phyloP scores from a whole-genome alignment of 1,140 invertebrate genomes.

The Conus ventricosus region DNA sequence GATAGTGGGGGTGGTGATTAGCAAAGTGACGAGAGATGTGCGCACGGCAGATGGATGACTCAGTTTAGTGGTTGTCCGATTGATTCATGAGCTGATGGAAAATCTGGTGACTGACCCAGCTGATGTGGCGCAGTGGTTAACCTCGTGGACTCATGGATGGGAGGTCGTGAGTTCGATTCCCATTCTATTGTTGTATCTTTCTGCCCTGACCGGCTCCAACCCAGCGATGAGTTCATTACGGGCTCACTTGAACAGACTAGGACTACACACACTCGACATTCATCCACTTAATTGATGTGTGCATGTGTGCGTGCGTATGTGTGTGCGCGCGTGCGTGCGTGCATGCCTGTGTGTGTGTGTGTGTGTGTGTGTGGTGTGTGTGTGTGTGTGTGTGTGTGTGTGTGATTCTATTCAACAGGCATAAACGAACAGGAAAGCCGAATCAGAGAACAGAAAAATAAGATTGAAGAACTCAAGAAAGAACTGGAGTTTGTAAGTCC shows the following conservation, averaged over 20 bases:
- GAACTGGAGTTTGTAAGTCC: conserved; percentile 26
- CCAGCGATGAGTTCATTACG: no score
- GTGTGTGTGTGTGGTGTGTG: neutral
- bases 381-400: neutral
- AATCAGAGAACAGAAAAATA: conserved; percentile 9
- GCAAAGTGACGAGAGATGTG: neutral
- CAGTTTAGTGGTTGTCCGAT: no score
- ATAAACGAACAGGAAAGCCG: neutral
- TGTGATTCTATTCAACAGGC: neutral
- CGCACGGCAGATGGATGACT: neutral
- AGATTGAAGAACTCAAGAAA: conserved; percentile 20
- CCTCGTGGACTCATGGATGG: no score
- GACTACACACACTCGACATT: no score
- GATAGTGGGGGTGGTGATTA: neutral
- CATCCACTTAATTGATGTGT: no score
- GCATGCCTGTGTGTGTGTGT: neutral
- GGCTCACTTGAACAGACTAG: no score
- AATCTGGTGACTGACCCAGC: no score
- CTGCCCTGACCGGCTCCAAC: no score
- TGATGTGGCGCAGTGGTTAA: no score
- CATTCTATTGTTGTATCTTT: no score
- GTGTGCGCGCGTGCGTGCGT: neutral
- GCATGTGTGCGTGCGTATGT: neutral
- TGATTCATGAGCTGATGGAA: no score
- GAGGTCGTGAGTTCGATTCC: no score